Base-by-base conservation (phyloP, 2,888 invertebrate genomes). In the Drosophila antonietae region DNA sequence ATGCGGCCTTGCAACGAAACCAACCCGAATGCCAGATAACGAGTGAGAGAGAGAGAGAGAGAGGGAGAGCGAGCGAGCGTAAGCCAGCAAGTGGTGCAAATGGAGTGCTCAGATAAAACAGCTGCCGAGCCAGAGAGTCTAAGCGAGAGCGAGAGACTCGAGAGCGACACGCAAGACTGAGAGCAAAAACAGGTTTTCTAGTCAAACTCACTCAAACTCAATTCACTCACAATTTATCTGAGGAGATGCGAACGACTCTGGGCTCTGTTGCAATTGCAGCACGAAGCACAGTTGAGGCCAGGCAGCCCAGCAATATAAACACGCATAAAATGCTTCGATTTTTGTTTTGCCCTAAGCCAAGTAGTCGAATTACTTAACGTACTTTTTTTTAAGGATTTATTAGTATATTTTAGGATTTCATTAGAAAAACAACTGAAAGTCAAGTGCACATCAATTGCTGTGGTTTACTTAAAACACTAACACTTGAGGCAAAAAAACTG, bases 181-280 rank as follows among this genome's bases (percentile, higher is more conserved):
- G 46, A 23, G 28, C 52, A 14, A 47, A 52, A 75, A 75, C 75
- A 53, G 75, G 75, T 79, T 75, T 23, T 49, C 46, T 52, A 37
- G 35, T 3, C 2, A 51, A 62, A 65, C 15, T 75, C 80, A 77
- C 80, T 76, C 76, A 75, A 75, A 47, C 28, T 44, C 43, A 5
- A 66, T 52, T 53, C 89, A 84, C 84, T 84, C 84, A 68, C n/a
- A 55, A 55, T 73, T 83, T 83, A 83, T 83, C 83, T 83, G 66
- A 15, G 8, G n/a, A 31, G 56, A 53, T 49, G 41, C 56, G 55
- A 52, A 15, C 14, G 37, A n/a, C 15, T n/a, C 47, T 28, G 47
- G 15, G 9, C 60, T 46, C 49, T 37, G 41, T 57, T 62, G 76
- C 68, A 62, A 59, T 37, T 64, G 79, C 75, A 49, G 49, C 63